phyloP scores from a whole-genome alignment of 2,113 vertebrate genomes.

The Rhinolophus sinicus region DNA sequence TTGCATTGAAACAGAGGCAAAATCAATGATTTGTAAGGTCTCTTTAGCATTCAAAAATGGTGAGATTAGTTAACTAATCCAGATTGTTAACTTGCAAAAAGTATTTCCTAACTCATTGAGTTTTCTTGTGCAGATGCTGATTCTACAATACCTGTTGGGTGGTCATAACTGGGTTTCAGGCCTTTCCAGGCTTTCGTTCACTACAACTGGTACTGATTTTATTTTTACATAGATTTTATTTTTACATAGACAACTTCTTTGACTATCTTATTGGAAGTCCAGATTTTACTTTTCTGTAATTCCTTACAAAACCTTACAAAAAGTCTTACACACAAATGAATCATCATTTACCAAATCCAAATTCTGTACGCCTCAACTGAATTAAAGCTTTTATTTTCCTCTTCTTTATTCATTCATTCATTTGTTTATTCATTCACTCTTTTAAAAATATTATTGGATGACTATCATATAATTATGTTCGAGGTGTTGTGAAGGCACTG shows the following conservation, averaged over 20 bases:
- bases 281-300: neutral
- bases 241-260: neutral
- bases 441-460: neutral
- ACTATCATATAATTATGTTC: neutral
- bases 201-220: neutral
- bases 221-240: neutral
- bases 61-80: neutral
- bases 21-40: neutral
- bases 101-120: neutral
- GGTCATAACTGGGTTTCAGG: neutral
- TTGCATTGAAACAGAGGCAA: neutral
- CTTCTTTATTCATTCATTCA: neutral
- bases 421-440: neutral
- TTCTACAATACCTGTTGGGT: neutral
- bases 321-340: neutral
- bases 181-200: neutral
- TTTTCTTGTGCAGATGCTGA: neutral
- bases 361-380: neutral
- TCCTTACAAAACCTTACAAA: neutral
- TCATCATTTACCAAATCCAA: neutral
- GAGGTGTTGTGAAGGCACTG: neutral
- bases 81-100: conserved; percentile 13
- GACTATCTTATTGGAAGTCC: neutral
- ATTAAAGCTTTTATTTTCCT: neutral
- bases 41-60: neutral